phyloP scores from a whole-genome alignment of 2,797 vertebrate species.

The Heterohyrax brucei region DNA sequence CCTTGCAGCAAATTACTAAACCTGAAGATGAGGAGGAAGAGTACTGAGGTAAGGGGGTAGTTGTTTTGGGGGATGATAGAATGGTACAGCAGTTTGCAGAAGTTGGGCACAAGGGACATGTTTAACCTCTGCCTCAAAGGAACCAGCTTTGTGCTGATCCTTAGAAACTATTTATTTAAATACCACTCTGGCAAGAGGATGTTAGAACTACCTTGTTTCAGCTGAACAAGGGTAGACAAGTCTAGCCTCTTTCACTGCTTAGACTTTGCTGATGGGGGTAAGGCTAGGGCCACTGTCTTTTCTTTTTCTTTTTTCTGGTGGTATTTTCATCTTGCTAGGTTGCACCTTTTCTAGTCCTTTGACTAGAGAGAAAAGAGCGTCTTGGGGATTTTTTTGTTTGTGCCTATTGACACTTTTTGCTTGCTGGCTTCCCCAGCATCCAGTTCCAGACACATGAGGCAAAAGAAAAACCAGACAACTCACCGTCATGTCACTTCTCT shows the following conservation, averaged over 20 bases:
- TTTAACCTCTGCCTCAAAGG: too few relatives aligned
- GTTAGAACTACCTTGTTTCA: background rate
- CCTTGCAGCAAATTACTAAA: too few relatives aligned
- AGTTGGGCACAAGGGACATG: too few relatives aligned
- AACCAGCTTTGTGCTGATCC: too few relatives aligned
- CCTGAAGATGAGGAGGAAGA: too few relatives aligned
- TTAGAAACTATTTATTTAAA: too few relatives aligned
- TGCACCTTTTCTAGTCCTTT: background rate
- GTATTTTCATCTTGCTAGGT: constrained; percentile 30
- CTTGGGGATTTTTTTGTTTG: background rate
- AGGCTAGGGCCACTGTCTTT: background rate
- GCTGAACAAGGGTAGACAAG: background rate
- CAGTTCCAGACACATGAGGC: background rate
- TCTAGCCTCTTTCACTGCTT: background rate
- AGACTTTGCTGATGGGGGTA: background rate
- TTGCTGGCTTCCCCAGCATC: background rate
- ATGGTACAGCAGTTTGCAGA: too few relatives aligned
- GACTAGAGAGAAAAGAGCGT: background rate
- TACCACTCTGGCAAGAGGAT: too few relatives aligned
- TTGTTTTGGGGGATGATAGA: too few relatives aligned
- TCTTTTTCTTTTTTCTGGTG: background rate
- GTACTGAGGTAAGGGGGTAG: too few relatives aligned
- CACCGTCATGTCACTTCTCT: background rate
- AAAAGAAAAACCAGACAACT: background rate
- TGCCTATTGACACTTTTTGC: background rate